A percentile compares a stretch with the other conserved stretches of the same genome.
These are phyloP conservation scores for Gallinago media DNA, from an alignment of 2,113 vertebrate species.

Conservation along the genomic window DNA sequence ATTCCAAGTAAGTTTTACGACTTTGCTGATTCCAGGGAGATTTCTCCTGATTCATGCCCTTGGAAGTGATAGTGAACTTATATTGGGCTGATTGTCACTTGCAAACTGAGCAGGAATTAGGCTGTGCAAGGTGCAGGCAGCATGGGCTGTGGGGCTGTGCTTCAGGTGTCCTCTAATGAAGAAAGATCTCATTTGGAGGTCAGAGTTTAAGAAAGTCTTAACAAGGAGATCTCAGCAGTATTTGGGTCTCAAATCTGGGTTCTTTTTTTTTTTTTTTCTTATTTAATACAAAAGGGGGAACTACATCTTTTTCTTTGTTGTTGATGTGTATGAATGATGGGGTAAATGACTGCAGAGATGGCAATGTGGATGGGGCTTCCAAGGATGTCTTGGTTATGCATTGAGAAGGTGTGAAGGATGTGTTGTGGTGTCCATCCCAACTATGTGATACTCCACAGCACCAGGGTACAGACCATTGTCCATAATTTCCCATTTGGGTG, in stretches of 20 bases:
- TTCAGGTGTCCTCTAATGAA: not conserved
- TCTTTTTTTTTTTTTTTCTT: not conserved
- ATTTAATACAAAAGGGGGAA: not conserved
- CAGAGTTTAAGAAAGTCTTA: not conserved
- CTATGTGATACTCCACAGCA: not conserved
- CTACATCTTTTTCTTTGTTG: not conserved
- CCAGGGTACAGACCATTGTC: not conserved
- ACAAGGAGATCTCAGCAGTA: not conserved
- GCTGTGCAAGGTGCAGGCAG: not conserved
- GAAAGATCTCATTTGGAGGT: not conserved
- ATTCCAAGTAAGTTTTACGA: not conserved
- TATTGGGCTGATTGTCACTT: not conserved
- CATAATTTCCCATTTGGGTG: not conserved
- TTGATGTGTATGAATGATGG: rapidly evolving
- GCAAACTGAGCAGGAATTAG: not conserved
- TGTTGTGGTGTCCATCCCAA: not conserved
- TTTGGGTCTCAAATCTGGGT: not conserved
- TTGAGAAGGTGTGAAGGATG: not conserved
- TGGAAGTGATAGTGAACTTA: not conserved
- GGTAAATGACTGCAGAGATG: not conserved
- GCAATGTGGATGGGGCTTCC: rapidly evolving
- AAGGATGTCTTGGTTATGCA: not conserved
- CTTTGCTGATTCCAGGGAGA: not conserved
- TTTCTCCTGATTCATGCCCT: not conserved
- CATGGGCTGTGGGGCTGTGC: not conserved